Evolutionary conservation across 1,140 invertebrate species (phyloP).

Genomic region (Physella acuta): DNA sequence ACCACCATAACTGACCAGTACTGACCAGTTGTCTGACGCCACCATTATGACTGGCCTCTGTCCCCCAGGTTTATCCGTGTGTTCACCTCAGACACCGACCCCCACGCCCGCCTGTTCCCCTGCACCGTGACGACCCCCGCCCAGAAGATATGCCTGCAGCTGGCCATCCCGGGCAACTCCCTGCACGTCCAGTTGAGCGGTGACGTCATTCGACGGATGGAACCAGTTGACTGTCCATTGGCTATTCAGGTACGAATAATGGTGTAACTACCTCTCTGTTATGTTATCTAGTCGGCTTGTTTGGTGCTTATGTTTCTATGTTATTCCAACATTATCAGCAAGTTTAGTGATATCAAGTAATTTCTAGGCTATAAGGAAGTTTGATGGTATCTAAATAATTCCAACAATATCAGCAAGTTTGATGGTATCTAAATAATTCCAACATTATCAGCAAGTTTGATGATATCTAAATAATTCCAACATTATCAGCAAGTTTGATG

Average conservation of each 20-base stretch:
- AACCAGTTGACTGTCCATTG: slow-evolving; percentile 49
- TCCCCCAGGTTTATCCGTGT: slow-evolving; percentile 47
- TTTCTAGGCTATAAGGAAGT: too few relatives aligned
- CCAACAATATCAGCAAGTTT: too few relatives aligned
- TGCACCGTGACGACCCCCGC: slow-evolving; percentile 54
- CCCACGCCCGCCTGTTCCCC: slow-evolving; percentile 50
- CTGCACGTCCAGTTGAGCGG: slow-evolving; percentile 59
- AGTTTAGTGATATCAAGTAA: background rate
- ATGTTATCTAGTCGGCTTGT: too few relatives aligned
- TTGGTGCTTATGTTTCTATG: too few relatives aligned
- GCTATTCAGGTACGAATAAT: slow-evolving; percentile 25
- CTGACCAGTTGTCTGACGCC: too few relatives aligned
- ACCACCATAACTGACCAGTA: too few relatives aligned
- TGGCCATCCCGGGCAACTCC: slow-evolving; percentile 51
- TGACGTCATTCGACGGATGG: slow-evolving; percentile 56
- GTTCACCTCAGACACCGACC: slow-evolving; percentile 44
- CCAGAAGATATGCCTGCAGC: slow-evolving; percentile 53
- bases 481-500: too few relatives aligned
- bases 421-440: too few relatives aligned
- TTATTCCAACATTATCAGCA: too few relatives aligned
- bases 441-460: too few relatives aligned
- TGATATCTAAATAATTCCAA: too few relatives aligned
- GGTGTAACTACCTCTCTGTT: background rate
- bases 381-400: too few relatives aligned
- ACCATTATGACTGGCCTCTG: background rate